Conservation (phyloP, 2,113 vertebrate species). For the Scolopax mira region DNA sequence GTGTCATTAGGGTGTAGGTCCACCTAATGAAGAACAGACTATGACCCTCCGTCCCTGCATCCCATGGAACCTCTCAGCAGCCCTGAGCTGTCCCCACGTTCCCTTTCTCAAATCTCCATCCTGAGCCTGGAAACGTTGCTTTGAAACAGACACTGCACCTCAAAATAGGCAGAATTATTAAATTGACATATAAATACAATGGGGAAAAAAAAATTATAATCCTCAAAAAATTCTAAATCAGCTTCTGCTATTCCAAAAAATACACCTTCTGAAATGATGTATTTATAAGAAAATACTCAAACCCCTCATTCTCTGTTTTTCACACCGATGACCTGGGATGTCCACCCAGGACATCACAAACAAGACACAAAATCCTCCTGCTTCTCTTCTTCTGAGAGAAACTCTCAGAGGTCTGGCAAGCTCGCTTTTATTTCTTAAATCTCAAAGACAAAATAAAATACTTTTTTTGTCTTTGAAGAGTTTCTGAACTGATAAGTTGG, state of each 20-base stretch:
- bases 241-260: not conserved
- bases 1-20: not conserved
- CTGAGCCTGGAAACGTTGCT: not conserved
- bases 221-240: not conserved
- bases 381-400: not conserved
- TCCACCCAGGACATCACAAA: not conserved
- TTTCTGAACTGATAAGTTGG: slow-evolving; percentile 49
- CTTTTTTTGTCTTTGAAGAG: slow-evolving; percentile 16
- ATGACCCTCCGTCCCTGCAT: rapidly evolving
- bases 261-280: not conserved
- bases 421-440: not conserved
- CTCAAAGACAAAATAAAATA: slow-evolving; percentile 1
- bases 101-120: not conserved
- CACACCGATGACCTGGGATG: not conserved
- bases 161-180: not conserved
- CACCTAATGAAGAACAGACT: not conserved
- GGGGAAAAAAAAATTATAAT: not conserved
- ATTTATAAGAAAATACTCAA: not conserved
- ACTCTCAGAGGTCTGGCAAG: not conserved
- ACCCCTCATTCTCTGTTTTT: not conserved
- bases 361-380: not conserved
- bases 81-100: not conserved
- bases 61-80: not conserved
- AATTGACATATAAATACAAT: not conserved
- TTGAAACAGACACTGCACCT: not conserved